These are phyloP conservation scores for Nymphalis c-album DNA, from an alignment of 2,888 invertebrate genomes.

Conservation along the genomic window DNA sequence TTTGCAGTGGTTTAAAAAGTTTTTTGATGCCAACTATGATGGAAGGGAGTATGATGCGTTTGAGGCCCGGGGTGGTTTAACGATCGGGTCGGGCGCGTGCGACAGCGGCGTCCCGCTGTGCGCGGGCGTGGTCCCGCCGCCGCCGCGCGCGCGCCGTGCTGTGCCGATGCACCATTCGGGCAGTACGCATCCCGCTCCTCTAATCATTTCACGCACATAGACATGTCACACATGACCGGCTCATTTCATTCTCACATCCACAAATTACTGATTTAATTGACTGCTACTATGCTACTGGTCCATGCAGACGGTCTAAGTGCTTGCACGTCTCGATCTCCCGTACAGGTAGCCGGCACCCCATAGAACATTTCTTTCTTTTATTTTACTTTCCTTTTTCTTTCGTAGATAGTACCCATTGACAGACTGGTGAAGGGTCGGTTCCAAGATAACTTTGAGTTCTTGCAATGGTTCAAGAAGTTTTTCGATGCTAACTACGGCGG, in stretches of 20 bases:
- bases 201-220: conserved; percentile 47
- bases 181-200: conserved; percentile 66
- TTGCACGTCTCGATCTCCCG: conserved; percentile 36
- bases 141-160: conserved; percentile 52
- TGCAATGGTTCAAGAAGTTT: conserved; percentile 99
- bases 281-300: conserved; percentile 7
- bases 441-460: conserved; percentile 99
- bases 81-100: conserved; percentile 87
- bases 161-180: conserved; percentile 59
- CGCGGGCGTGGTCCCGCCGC: conserved; percentile 52
- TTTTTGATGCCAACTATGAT: conserved; percentile 99
- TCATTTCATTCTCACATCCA: conserved; percentile 16
- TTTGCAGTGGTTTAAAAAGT: conserved; percentile 99
- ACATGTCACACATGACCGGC: conserved; percentile 42
- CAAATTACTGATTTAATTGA: neutral
- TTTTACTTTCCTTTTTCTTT: conserved; percentile 71
- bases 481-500: conserved; percentile 99
- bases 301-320: conserved; percentile 16
- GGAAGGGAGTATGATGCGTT: conserved; percentile 97
- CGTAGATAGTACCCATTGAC: conserved; percentile 95
- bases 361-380: conserved; percentile 55
- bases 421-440: conserved; percentile 98
- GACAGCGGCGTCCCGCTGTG: conserved; percentile 76
- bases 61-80: conserved; percentile 91
- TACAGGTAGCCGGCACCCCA: conserved; percentile 52